A percentile compares a stretch with the other conserved stretches of the same genome.
Conservation (phyloP, 1,140 invertebrate species). For the Drosophila parabipectinata region DNA sequence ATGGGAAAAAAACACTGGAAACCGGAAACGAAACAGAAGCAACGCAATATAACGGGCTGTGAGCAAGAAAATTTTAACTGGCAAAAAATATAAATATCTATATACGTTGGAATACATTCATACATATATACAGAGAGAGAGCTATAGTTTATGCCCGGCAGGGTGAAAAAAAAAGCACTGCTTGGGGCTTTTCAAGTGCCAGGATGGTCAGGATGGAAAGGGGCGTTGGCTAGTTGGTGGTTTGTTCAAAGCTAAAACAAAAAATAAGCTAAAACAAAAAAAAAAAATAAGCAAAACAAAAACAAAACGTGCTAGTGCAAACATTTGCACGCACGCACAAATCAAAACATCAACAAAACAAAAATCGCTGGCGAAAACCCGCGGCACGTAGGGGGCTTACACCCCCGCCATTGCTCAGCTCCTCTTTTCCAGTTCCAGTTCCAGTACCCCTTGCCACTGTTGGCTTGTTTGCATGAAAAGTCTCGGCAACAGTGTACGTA, state of each 20-base stretch:
- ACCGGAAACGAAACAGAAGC: constrained; percentile 46
- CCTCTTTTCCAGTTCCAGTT: background rate
- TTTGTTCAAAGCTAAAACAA: constrained; percentile 50
- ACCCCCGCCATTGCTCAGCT: background rate
- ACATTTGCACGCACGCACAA: constrained; percentile 81
- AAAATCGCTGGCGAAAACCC: constrained; percentile 63
- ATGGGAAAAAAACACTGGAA: constrained; percentile 29
- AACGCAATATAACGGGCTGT: constrained; percentile 15
- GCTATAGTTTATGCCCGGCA: constrained; percentile 31
- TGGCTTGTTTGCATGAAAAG: constrained; percentile 68
- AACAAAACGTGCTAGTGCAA: constrained; percentile 76
- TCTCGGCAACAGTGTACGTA: constrained; percentile 76
- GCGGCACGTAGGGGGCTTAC: constrained; percentile 52
- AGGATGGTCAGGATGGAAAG: background rate
- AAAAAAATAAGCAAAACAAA: constrained; percentile 39
- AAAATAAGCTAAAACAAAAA: constrained; percentile 40
- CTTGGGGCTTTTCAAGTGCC: constrained; percentile 30
- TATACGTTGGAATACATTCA: constrained; percentile 17
- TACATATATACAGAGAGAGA: background rate
- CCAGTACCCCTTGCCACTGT: background rate
- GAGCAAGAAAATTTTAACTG: constrained; percentile 52
- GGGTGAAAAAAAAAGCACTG: constrained; percentile 19
- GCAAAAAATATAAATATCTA: constrained; percentile 37
- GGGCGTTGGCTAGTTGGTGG: constrained; percentile 35
- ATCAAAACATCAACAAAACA: constrained; percentile 79